Evolutionary conservation across 1,140 invertebrate genomes (phyloP).

Genomic region (Bombus affinis): DNA sequence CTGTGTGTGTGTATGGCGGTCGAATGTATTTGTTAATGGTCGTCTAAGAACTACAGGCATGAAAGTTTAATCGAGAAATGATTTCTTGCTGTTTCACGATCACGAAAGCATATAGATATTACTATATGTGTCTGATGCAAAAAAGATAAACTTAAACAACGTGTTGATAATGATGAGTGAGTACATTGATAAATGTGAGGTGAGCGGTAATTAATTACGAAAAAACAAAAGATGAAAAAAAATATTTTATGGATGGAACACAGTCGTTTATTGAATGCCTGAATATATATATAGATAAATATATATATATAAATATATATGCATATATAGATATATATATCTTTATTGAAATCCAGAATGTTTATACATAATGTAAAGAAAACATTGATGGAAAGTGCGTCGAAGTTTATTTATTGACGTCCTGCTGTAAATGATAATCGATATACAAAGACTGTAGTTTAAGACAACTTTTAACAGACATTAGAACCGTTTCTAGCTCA

Average conservation of each 20-base stretch:
- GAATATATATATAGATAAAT: constrained; percentile 71
- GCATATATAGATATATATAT: constrained; percentile 46
- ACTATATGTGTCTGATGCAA: constrained; percentile 24
- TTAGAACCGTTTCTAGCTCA: constrained; percentile 74
- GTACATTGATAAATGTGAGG: constrained; percentile 57
- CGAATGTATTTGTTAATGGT: constrained; percentile 80
- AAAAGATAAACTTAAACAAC: constrained; percentile 25
- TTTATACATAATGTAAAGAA: constrained; percentile 54
- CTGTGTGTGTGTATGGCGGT: constrained; percentile 76
- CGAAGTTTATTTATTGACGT: constrained; percentile 62
- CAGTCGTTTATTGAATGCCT: constrained; percentile 69
- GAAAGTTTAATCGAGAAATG: constrained; percentile 62
- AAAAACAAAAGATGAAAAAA: neutral
- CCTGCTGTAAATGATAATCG: constrained; percentile 62
- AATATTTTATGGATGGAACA: constrained; percentile 59
- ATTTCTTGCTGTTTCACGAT: constrained; percentile 44
- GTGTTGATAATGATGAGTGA: constrained; percentile 52
- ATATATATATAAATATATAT: constrained; percentile 71
- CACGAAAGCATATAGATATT: constrained; percentile 13
- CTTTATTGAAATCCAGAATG: constrained; percentile 49
- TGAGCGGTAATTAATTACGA: constrained; percentile 51
- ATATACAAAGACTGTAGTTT: constrained; percentile 80
- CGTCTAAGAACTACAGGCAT: constrained; percentile 78
- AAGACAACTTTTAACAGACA: constrained; percentile 81
- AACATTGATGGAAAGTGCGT: constrained; percentile 48